Percentiles rank a stretch among this genome's conserved stretches.
Conservation (phyloP, 2,888 invertebrate species). For the Lissocephala sabroskyi region DNA sequence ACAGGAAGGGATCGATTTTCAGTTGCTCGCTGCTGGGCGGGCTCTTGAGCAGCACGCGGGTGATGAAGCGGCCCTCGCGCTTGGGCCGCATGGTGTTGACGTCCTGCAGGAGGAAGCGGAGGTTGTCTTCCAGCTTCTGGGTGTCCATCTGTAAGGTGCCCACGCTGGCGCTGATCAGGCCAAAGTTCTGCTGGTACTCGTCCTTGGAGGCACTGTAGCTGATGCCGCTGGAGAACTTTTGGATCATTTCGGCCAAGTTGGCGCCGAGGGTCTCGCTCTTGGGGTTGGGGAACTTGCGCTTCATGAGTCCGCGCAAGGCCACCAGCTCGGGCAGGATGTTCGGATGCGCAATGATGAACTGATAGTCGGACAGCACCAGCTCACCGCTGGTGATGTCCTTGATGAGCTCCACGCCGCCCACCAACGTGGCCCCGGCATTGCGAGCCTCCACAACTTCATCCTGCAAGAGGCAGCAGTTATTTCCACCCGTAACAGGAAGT, state of each 20-base stretch:
- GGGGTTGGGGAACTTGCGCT: constrained; percentile 82
- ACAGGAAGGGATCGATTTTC: constrained; percentile 78
- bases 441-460: constrained; percentile 74
- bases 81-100: constrained; percentile 79
- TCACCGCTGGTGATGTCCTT: constrained; percentile 85
- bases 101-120: constrained; percentile 78
- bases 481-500: not conserved
- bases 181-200: constrained; percentile 82
- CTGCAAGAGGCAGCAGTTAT: constrained; percentile 27
- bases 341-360: constrained; percentile 84
- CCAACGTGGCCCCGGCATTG: constrained; percentile 81
- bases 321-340: constrained; percentile 85
- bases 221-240: constrained; percentile 80
- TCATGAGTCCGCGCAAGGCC: constrained; percentile 83
- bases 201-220: constrained; percentile 80
- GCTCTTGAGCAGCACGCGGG: constrained; percentile 78
- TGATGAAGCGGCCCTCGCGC: constrained; percentile 80
- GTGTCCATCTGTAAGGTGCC: constrained; percentile 84
- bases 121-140: constrained; percentile 82
- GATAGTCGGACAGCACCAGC: constrained; percentile 79
- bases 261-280: constrained; percentile 79
- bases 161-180: constrained; percentile 77
- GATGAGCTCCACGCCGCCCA: constrained; percentile 82
- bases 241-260: constrained; percentile 77
- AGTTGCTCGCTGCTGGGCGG: constrained; percentile 79